Conservation (phyloP, 2,888 invertebrate genomes). For the Amiota communis region DNA sequence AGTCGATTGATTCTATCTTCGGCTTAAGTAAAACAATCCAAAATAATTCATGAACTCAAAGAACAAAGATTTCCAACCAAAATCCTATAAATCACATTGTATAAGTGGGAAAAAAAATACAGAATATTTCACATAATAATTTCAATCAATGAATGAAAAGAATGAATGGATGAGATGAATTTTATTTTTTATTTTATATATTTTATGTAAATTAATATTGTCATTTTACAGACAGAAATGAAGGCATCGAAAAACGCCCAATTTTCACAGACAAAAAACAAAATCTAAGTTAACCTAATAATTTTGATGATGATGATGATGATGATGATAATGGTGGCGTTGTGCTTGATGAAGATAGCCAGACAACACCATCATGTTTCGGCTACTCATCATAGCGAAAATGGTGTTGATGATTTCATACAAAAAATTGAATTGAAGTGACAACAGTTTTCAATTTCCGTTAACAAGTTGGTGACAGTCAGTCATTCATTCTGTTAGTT, state of each 20-base stretch:
- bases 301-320: not conserved
- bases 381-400: not conserved
- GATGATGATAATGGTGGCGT: not conserved
- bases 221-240: not conserved
- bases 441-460: constrained; percentile 35
- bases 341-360: not conserved
- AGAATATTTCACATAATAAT: too few relatives aligned
- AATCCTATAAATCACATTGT: not conserved
- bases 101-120: too few relatives aligned
- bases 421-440: constrained; percentile 11
- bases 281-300: not conserved
- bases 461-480: constrained; percentile 8
- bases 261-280: not conserved
- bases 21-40: constrained; percentile 19
- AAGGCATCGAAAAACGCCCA: not conserved
- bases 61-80: not conserved
- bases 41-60: constrained; percentile 3
- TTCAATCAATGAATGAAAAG: too few relatives aligned
- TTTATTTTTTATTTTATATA: not conserved
- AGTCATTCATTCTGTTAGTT: not conserved
- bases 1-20: not conserved
- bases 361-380: not conserved
- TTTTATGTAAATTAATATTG: not conserved
- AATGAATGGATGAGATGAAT: too few relatives aligned
- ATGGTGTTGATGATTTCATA: constrained; percentile 24